Conservation (phyloP, 2,888 invertebrate species). For the Parochlus steinenii region DNA sequence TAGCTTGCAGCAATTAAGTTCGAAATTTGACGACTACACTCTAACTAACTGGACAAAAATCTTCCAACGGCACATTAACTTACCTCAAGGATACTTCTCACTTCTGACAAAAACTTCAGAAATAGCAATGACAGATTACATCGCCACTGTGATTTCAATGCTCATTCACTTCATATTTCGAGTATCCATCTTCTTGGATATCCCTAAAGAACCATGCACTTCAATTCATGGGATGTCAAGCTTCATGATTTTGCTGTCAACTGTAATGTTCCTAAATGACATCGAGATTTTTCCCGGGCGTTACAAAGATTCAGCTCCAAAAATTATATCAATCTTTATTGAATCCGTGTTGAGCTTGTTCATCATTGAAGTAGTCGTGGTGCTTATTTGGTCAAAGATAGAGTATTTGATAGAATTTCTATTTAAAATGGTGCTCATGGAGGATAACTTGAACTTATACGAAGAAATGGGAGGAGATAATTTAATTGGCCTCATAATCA, state of each 20-base stretch:
- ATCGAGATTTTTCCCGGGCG: slow-evolving; percentile 12
- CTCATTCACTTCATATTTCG: background rate
- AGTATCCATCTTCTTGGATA: background rate
- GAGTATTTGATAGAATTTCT: slow-evolving; percentile 13
- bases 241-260: slow-evolving; percentile 12
- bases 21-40: too few relatives aligned
- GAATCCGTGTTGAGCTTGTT: slow-evolving; percentile 14
- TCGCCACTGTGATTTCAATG: background rate
- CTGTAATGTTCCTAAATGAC: slow-evolving; percentile 12
- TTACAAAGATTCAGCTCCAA: slow-evolving; percentile 10
- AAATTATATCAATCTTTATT: slow-evolving; percentile 10
- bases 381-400: slow-evolving; percentile 14
- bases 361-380: slow-evolving; percentile 13
- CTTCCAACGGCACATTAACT: too few relatives aligned
- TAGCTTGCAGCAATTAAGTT: too few relatives aligned
- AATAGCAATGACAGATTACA: background rate
- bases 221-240: slow-evolving; percentile 11
- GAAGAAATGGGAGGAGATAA: slow-evolving; percentile 15
- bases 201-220: slow-evolving; percentile 3
- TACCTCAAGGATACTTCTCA: too few relatives aligned
- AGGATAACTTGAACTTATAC: slow-evolving; percentile 13
- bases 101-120: too few relatives aligned
- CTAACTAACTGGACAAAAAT: too few relatives aligned
- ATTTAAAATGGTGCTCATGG: slow-evolving; percentile 13
- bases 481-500: slow-evolving; percentile 13